These are phyloP conservation scores for Alloscopus bannaensis DNA, from an alignment of 2,888 invertebrate species.

Conservation along the genomic window DNA sequence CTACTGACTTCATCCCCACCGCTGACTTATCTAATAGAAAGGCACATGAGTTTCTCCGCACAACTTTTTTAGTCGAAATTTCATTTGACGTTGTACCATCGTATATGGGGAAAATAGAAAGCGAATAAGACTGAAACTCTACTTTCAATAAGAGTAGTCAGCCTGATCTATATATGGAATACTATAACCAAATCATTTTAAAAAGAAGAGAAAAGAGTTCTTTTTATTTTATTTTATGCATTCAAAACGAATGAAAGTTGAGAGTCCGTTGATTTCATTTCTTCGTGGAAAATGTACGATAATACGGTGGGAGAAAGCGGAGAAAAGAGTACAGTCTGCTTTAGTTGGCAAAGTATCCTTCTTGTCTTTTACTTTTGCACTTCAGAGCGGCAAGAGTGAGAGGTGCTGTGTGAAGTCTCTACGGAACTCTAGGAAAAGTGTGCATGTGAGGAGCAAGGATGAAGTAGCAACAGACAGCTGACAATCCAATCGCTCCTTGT, in stretches of 20 bases:
- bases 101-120: constrained; percentile 34
- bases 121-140: constrained; percentile 33
- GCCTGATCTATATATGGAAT: background rate
- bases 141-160: constrained; percentile 1
- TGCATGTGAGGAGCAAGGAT: background rate
- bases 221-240: constrained; percentile 48
- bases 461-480: constrained; percentile 30
- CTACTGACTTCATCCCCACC: constrained; percentile 39
- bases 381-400: background rate
- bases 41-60: background rate
- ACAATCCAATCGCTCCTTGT: constrained; percentile 29
- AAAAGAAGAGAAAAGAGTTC: constrained; percentile 37
- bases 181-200: constrained; percentile 51
- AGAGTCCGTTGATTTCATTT: constrained; percentile 59
- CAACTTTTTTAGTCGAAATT: constrained; percentile 39
- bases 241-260: constrained; percentile 57
- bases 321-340: constrained; percentile 18
- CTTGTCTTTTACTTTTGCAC: constrained; percentile 23
- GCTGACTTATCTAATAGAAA: constrained; percentile 41
- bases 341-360: constrained; percentile 14
- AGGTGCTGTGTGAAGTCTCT: background rate
- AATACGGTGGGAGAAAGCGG: too few species aligned
- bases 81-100: constrained; percentile 39
- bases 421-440: background rate
- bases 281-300: constrained; percentile 10